Percentiles rank a stretch among this genome's conserved stretches.
Conservation (phyloP, 2,797 vertebrate genomes). For the Platalea minor region DNA sequence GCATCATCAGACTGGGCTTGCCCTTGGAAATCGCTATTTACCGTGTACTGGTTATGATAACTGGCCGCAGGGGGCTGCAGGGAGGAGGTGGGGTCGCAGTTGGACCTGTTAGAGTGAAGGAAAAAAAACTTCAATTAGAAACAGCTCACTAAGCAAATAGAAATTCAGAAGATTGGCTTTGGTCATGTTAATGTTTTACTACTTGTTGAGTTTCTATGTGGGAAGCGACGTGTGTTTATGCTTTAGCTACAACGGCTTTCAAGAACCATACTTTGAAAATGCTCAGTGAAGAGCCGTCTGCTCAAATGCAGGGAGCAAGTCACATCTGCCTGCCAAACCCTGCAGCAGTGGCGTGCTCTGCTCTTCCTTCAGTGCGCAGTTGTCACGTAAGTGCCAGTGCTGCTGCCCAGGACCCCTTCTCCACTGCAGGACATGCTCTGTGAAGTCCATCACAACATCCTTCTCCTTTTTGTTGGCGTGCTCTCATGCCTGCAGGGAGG, state of each 20-base stretch:
- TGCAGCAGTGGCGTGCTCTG: not conserved
- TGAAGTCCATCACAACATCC: not conserved
- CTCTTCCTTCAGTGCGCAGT: not conserved
- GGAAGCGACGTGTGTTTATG: not conserved
- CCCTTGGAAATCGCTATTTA: constrained; percentile 6
- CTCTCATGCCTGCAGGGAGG: not conserved
- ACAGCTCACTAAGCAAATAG: constrained; percentile 47
- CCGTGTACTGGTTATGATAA: not conserved
- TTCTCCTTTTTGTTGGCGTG: not conserved
- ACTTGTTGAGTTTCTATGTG: not conserved
- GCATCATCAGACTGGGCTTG: not conserved
- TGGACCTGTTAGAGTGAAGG: not conserved
- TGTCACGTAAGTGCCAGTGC: not conserved
- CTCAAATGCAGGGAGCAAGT: not conserved
- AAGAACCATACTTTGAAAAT: not conserved
- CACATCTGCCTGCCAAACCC: not conserved
- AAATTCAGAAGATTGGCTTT: constrained; percentile 36
- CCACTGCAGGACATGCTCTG: rapidly evolving
- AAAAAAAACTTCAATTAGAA: constrained; percentile 42
- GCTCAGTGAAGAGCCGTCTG: not conserved
- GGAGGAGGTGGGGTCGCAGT: not conserved
- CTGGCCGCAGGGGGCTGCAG: rapidly evolving
- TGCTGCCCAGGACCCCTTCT: not conserved
- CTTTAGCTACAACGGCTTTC: not conserved
- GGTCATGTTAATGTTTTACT: constrained; percentile 79